Evolutionary conservation across 1,140 invertebrate species (phyloP).

Genomic region (Pachyrhynchus sulphureomaculatus): DNA sequence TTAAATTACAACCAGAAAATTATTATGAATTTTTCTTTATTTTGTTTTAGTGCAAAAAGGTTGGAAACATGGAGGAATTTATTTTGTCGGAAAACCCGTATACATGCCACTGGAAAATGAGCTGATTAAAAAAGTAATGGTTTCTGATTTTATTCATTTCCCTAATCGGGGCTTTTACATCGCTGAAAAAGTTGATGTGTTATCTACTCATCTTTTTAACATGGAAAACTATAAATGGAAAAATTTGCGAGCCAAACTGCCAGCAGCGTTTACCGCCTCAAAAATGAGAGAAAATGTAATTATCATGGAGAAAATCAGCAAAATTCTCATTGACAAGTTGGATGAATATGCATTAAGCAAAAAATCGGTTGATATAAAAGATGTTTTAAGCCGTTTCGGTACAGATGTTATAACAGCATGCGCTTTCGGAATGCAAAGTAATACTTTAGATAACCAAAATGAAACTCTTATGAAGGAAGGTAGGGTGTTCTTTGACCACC

Average conservation of each 20-base stretch:
- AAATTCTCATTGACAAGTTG: conserved; percentile 35
- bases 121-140: conserved; percentile 55
- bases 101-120: conserved; percentile 54
- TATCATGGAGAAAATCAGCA: conserved; percentile 43
- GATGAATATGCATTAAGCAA: conserved; percentile 41
- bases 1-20: no score
- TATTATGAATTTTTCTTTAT: no score
- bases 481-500: conserved; percentile 40
- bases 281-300: conserved; percentile 52
- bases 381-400: conserved; percentile 55
- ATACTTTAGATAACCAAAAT: conserved; percentile 55
- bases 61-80: conserved; percentile 45
- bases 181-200: conserved; percentile 54
- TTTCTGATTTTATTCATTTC: conserved; percentile 60
- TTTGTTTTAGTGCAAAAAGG: no score
- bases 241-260: conserved; percentile 48
- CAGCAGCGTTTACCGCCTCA: conserved; percentile 48
- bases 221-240: conserved; percentile 48
- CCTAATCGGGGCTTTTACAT: conserved; percentile 55
- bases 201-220: conserved; percentile 51
- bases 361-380: conserved; percentile 55
- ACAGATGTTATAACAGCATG: conserved; percentile 63
- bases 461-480: conserved; percentile 44
- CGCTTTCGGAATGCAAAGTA: conserved; percentile 60
- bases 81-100: conserved; percentile 49